Evolutionary conservation across 2,888 invertebrate species (phyloP), one percentile per base, ranked within the genome.

Genomic region (Epinotia ramella): DNA sequence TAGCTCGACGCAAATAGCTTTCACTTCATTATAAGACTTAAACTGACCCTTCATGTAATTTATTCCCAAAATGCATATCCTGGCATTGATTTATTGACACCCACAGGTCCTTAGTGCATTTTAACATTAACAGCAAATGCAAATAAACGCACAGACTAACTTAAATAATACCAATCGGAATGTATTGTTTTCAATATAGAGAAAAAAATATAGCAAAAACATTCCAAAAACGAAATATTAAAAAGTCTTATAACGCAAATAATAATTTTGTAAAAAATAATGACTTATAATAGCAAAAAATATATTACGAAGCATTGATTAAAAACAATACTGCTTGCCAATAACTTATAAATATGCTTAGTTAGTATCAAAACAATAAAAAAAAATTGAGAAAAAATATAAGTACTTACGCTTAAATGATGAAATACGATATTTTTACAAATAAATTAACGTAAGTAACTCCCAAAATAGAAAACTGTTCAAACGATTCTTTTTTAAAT

Each of bases 231-330:
- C 28, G 1, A 74, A 67, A 18, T 46, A 46, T 16, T 2, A 71
- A 18, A 67, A 64, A 71, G n/a, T 73, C 28, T 64, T 49, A 69
- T 40, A 20, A 70, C 5, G 6, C 16, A 66, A 28, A 33, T 62
- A 40, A 53, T 60, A 56, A n/a, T 20, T 33, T 46, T 64, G 71
- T 68, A 78, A 76, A 77, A 63, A 73, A 74, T 60, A 70, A 73
- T 78, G 73, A 76, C 77, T 81, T 82, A 78, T 78, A 76, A 72
- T 59, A 24, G 40, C 62, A 56, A 53, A 63, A 24, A 64, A 16
- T 33, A 53, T n/a, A 40, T 46, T 57, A 59, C 33, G 49, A 59
- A 63, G 57, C 20, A 20, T 53, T 12, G 40, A 72, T 73, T 65
- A 57, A 65, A 70, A 75, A 75, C 75, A 71, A 75, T 60, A 71